phyloP scores from a whole-genome alignment of 2,888 invertebrate genomes.

The Cataglyphis rosenhaueri region DNA sequence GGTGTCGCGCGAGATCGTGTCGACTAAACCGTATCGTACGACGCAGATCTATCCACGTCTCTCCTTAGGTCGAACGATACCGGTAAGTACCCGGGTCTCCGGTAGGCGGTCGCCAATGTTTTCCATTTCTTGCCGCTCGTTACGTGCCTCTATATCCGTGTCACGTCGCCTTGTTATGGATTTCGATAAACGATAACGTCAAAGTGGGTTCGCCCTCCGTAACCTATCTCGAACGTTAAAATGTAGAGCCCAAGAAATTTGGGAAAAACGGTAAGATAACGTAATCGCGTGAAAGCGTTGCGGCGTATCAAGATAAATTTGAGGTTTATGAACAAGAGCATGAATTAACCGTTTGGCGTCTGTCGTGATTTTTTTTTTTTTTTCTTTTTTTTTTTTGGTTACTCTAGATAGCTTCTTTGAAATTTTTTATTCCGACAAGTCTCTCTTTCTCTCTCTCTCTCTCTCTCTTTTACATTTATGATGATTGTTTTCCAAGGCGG shows the following conservation, averaged over 20 bases:
- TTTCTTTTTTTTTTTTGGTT: no score
- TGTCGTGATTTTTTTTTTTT: neutral
- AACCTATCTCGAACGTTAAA: constrained; percentile 43
- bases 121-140: constrained; percentile 21
- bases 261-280: constrained; percentile 46
- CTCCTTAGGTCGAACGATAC: constrained; percentile 2
- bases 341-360: constrained; percentile 1
- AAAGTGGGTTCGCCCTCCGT: neutral
- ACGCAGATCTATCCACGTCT: constrained; percentile 16
- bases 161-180: constrained; percentile 54
- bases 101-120: constrained; percentile 29
- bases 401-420: neutral
- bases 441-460: no score
- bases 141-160: constrained; percentile 38
- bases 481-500: neutral
- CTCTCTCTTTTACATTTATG: neutral
- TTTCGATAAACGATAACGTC: constrained; percentile 54
- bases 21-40: constrained; percentile 39
- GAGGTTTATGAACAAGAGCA: constrained; percentile 1
- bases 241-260: constrained; percentile 44
- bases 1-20: constrained; percentile 51
- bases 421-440: neutral
- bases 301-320: neutral
- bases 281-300: constrained; percentile 20
- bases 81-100: constrained; percentile 9